Percentiles rank a stretch among this genome's conserved stretches.
phyloP scores from a whole-genome alignment of 1,140 invertebrate genomes.

The Argopecten irradians region DNA sequence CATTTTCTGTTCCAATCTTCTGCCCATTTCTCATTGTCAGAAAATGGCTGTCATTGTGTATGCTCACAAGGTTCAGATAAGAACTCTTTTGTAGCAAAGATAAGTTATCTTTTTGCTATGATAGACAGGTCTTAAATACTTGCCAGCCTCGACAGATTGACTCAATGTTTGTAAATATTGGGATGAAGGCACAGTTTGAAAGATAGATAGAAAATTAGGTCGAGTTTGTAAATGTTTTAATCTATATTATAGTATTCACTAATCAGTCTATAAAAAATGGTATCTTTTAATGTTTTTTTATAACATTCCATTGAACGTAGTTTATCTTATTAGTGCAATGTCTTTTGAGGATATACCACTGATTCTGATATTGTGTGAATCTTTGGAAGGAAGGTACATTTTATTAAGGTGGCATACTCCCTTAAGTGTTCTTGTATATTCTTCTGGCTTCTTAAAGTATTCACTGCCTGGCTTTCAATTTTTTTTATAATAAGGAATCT shows the following conservation, averaged over 20 bases:
- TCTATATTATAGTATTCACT: too few species aligned
- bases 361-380: not conserved
- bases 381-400: not conserved
- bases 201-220: not conserved
- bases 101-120: constrained; percentile 10
- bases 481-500: too few species aligned
- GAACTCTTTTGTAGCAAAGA: not conserved
- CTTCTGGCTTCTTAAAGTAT: too few species aligned
- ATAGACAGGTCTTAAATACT: not conserved
- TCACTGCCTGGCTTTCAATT: too few species aligned
- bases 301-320: too few species aligned
- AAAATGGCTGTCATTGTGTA: not conserved
- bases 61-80: not conserved
- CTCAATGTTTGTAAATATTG: constrained; percentile 23
- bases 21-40: constrained; percentile 8
- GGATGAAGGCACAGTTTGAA: not conserved
- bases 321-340: too few species aligned
- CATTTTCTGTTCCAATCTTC: not conserved
- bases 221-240: too few species aligned
- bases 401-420: not conserved
- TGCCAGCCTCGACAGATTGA: not conserved
- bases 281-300: too few species aligned
- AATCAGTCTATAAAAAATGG: too few species aligned
- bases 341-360: too few species aligned
- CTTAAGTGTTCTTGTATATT: too few species aligned